A percentile compares a stretch with the other conserved stretches of the same genome.
Evolutionary conservation across 2,113 vertebrate genomes (phyloP).

Genomic region (Bettongia penicillata): DNA sequence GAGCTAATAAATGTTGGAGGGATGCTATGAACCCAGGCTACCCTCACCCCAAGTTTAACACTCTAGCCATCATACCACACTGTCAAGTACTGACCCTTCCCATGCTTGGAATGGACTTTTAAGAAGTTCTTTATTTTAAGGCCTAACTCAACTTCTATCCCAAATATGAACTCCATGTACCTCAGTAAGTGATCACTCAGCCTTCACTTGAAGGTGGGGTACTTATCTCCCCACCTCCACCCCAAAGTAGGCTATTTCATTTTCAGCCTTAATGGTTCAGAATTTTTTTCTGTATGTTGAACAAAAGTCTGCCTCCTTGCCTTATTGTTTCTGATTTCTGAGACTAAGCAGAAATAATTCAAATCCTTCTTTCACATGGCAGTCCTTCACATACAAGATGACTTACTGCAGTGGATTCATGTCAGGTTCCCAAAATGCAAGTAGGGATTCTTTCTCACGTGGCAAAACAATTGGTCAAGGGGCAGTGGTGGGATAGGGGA

Average conservation of each 20-base stretch:
- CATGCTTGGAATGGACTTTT: background rate
- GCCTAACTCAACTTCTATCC: background rate
- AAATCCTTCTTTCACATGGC: background rate
- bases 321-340: background rate
- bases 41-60: background rate
- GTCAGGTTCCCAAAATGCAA: background rate
- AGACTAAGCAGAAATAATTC: background rate
- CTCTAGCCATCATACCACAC: background rate
- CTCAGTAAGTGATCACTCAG: background rate
- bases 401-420: background rate
- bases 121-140: background rate
- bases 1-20: background rate
- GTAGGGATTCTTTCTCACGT: background rate
- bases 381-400: background rate
- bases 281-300: background rate
- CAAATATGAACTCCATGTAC: background rate
- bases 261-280: background rate
- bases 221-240: background rate
- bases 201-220: background rate
- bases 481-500: background rate
- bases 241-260: background rate
- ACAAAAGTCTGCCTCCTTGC: background rate
- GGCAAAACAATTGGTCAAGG: background rate
- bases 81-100: background rate
- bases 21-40: background rate